Evolutionary conservation across 2,888 invertebrate genomes (phyloP), one percentile per base, ranked within the genome.

Genomic region (Eutolmus rufibarbis): DNA sequence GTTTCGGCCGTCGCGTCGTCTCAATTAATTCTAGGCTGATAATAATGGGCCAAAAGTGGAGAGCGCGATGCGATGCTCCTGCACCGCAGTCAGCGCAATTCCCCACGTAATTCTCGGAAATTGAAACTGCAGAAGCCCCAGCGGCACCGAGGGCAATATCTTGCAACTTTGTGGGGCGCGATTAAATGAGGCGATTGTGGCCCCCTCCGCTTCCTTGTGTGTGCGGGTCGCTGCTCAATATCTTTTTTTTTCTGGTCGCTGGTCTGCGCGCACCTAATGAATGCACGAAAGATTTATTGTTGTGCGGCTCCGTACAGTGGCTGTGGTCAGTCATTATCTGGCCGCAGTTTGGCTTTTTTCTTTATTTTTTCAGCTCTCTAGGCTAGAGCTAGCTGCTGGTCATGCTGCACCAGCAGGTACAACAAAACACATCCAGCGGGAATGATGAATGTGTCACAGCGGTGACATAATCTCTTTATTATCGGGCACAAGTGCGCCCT

Each of bases 381-480:
- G 40, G 40, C 66, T 66, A 66, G 66, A 12, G 9, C 66, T 66
- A n/a, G 66, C 12, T 12, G 57, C 23, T 66, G 66, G 28, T 66
- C 9, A 3, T 46, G 1, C 19, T 66, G 66, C 66, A 66, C 66
- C 66, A 28, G 66, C 66, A 66, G 66, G 66, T 66, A 66, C 66
- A 66, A 66, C 66, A 66, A 66, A 66, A 66, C 66, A 66, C 28
- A 66, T 66, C 28, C 78, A 40, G 40, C 12, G 40, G 16, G 43
- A 43, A 78, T 78, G 78, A 78, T 40, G 78, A 78, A 40, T 78
- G 23, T 78, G 66, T 66, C 66, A 43, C 78, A 43, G 19, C 43
- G 43, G 43, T 78, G 78, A 78, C 78, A 78, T 78, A 78, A 78
- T 78, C 43, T 43, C 78, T 78, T 78, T 43, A 43, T 78, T 40